Evolutionary conservation across 2,797 vertebrate genomes (phyloP).

Genomic region (Sebastes hopkinsi): DNA sequence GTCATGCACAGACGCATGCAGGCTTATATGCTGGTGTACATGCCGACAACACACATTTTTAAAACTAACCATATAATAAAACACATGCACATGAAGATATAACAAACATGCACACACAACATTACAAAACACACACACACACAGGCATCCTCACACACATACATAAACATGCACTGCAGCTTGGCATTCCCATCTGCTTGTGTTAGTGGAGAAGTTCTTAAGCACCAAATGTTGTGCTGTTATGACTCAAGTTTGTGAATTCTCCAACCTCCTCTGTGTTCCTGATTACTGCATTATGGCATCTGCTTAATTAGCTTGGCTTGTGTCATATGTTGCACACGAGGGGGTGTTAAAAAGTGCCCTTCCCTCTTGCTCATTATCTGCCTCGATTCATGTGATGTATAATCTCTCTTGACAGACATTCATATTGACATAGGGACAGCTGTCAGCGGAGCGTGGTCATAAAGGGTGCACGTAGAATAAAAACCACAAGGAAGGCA

Average conservation of each 20-base stretch:
- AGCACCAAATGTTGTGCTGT: slow-evolving; percentile 79
- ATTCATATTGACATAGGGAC: slow-evolving; percentile 80
- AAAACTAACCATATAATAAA: slow-evolving; percentile 27
- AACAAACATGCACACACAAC: slow-evolving; percentile 25
- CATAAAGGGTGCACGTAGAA: slow-evolving; percentile 66
- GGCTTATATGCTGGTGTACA: background rate
- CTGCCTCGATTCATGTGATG: slow-evolving; percentile 80
- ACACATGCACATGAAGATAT: slow-evolving; percentile 16
- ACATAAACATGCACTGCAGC: slow-evolving; percentile 65
- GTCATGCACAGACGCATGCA: background rate
- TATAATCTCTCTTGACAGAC: slow-evolving; percentile 82
- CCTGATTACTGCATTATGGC: slow-evolving; percentile 82
- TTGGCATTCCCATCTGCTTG: slow-evolving; percentile 76
- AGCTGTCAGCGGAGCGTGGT: slow-evolving; percentile 75
- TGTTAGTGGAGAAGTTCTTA: slow-evolving; percentile 78
- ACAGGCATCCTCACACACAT: slow-evolving; percentile 48
- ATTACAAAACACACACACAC: slow-evolving; percentile 39
- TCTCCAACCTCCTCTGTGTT: slow-evolving; percentile 79
- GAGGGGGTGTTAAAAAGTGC: slow-evolving; percentile 80
- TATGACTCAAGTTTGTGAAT: slow-evolving; percentile 81
- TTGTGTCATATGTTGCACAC: slow-evolving; percentile 81
- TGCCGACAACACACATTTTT: slow-evolving; percentile 18
- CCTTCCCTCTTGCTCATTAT: slow-evolving; percentile 83
- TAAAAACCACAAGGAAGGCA: slow-evolving; percentile 57
- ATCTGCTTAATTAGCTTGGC: slow-evolving; percentile 85